These are phyloP conservation scores for Lithobates sylvaticus DNA, from an alignment of 2,797 vertebrate genomes.

Conservation along the genomic window DNA sequence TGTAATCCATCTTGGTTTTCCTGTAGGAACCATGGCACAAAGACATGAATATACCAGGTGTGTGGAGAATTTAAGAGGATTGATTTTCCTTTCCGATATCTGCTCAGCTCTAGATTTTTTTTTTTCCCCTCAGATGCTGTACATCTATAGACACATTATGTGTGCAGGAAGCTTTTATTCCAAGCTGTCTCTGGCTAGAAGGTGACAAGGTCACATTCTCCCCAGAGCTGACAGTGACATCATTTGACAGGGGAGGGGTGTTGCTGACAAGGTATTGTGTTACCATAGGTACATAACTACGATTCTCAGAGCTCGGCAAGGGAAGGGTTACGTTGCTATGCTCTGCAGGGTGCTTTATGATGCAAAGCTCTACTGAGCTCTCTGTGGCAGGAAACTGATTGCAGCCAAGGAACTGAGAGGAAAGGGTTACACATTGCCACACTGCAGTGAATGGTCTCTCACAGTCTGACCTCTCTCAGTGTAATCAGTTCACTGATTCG, in stretches of 20 bases:
- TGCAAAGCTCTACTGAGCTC: constrained; percentile 33
- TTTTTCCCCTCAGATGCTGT: neutral
- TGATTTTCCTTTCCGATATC: constrained; percentile 43
- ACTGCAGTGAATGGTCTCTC: constrained; percentile 55
- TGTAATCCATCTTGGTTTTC: neutral
- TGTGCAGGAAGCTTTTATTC: constrained; percentile 52
- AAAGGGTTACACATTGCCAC: constrained; percentile 46
- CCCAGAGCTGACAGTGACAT: constrained; percentile 50
- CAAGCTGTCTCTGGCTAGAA: constrained; percentile 42
- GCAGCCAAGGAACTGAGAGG: constrained; percentile 4
- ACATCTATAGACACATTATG: constrained; percentile 38
- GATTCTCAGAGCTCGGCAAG: constrained; percentile 23
- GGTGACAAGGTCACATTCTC: constrained; percentile 58
- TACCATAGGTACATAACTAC: constrained; percentile 39
- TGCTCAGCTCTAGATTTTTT: constrained; percentile 21
- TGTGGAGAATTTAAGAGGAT: constrained; percentile 31
- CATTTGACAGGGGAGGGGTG: constrained; percentile 43
- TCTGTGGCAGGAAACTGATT: constrained; percentile 15
- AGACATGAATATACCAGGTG: constrained; percentile 18
- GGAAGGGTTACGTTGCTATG: constrained; percentile 46
- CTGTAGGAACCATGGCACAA: neutral
- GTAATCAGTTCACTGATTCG: constrained; percentile 62
- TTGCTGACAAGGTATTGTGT: constrained; percentile 39
- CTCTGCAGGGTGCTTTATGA: constrained; percentile 42
- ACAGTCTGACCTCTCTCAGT: constrained; percentile 54